These are phyloP conservation scores for Tiphia femorata DNA, from an alignment of 2,888 invertebrate species.

Conservation along the genomic window DNA sequence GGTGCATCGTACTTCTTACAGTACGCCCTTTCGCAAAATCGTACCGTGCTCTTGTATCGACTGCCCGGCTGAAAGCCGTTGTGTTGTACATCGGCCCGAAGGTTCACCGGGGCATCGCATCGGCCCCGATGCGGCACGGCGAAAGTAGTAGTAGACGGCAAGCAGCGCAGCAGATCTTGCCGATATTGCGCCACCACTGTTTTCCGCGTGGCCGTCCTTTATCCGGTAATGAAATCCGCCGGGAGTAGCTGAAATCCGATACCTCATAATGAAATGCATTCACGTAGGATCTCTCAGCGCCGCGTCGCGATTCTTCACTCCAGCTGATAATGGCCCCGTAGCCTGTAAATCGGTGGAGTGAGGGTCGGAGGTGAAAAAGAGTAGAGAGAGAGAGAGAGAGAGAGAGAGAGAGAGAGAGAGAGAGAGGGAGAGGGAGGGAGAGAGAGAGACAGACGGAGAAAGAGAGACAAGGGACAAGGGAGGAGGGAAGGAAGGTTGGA, in stretches of 20 bases:
- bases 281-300: slow-evolving; percentile 7
- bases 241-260: slow-evolving; percentile 12
- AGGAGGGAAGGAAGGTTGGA: slow-evolving; percentile 7
- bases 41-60: too few species aligned
- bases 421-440: background rate
- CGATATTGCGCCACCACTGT: too few species aligned
- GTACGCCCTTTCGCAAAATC: too few species aligned
- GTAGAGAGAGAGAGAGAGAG: background rate
- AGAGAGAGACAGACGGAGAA: background rate
- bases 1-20: too few species aligned
- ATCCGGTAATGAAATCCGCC: slow-evolving; percentile 23
- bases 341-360: too few species aligned
- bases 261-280: slow-evolving; percentile 13
- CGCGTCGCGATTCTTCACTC: slow-evolving; percentile 11
- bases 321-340: slow-evolving; percentile 18
- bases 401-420: background rate
- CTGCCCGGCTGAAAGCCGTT: too few species aligned
- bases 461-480: background rate
- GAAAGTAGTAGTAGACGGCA: too few species aligned
- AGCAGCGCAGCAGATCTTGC: too few species aligned
- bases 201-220: slow-evolving; percentile 5
- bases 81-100: too few species aligned
- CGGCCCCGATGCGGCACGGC: too few species aligned
- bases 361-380: background rate
- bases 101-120: too few species aligned